Percentiles rank a stretch among this genome's conserved stretches.
phyloP scores from a whole-genome alignment of 2,888 invertebrate genomes.

The Ashinkailepas kermadecensis region DNA sequence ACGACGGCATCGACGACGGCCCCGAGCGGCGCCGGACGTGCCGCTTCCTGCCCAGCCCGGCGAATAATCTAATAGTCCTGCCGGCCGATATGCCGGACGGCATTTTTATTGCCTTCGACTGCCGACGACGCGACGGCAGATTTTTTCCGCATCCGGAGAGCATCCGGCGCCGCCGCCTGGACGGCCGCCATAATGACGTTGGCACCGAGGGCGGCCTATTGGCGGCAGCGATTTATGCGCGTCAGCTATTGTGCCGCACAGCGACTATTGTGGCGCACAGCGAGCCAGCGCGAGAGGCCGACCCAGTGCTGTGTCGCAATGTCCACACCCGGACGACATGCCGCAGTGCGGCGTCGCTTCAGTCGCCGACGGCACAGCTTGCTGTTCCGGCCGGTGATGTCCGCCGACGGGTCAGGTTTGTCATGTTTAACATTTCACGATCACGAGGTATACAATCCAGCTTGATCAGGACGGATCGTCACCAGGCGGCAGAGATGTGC shows the following conservation, averaged over 20 bases:
- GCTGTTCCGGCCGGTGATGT: too few species aligned
- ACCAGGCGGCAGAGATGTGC: too few species aligned
- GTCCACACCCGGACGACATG: too few species aligned
- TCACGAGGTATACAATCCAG: too few species aligned
- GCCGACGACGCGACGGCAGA: conserved; percentile 1
- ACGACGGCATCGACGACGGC: background rate
- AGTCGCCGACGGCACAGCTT: too few species aligned
- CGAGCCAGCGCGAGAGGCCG: background rate
- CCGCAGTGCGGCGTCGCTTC: too few species aligned
- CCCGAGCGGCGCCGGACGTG: background rate
- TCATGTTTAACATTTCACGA: too few species aligned
- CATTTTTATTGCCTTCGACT: conserved; percentile 14
- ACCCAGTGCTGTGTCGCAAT: too few species aligned
- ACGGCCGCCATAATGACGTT: conserved; percentile 2
- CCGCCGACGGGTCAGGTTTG: too few species aligned
- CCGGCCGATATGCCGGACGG: background rate
- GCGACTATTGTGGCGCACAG: background rate
- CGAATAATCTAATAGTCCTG: conserved; percentile 6
- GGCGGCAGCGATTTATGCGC: conserved; percentile 2
- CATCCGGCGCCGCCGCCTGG: background rate
- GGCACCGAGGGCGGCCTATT: background rate
- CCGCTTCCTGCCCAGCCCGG: background rate
- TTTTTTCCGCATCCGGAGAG: background rate
- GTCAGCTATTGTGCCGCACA: background rate
- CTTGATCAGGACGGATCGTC: too few species aligned